Evolutionary conservation across 2,113 vertebrate genomes (phyloP).

Genomic region (Xerus inauris): DNA sequence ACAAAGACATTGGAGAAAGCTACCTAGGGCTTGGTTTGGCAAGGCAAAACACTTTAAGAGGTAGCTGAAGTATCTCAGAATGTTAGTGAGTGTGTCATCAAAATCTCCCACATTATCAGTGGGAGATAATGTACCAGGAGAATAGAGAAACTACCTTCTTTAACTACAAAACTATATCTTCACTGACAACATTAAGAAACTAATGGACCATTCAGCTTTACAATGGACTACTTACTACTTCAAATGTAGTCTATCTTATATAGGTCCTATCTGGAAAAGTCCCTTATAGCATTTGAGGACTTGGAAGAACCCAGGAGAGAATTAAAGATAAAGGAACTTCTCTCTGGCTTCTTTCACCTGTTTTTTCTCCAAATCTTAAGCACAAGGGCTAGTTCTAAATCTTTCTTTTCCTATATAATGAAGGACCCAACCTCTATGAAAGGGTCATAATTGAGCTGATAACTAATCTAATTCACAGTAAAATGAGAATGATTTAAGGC

Average conservation of each 20-base stretch:
- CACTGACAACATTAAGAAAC: constrained; percentile 13
- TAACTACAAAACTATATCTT: not conserved
- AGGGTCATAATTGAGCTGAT: not conserved
- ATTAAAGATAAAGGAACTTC: constrained; percentile 1
- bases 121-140: not conserved
- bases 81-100: not conserved
- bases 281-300: not conserved
- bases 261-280: not conserved
- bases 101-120: not conserved
- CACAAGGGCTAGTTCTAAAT: not conserved
- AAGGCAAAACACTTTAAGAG: not conserved
- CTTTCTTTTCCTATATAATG: not conserved
- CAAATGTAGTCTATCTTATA: not conserved
- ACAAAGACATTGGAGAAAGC: not conserved
- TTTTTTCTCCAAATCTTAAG: not conserved
- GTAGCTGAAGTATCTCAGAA: not conserved
- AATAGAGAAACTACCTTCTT: not conserved
- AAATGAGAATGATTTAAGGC: constrained; percentile 11
- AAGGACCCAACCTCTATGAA: not conserved
- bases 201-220: not conserved
- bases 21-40: not conserved
- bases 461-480: constrained; percentile 36
- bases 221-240: not conserved
- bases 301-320: not conserved
- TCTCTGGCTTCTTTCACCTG: not conserved